These are phyloP conservation scores for Polydesmus complanatus DNA, from an alignment of 2,888 invertebrate genomes.

Conservation along the genomic window DNA sequence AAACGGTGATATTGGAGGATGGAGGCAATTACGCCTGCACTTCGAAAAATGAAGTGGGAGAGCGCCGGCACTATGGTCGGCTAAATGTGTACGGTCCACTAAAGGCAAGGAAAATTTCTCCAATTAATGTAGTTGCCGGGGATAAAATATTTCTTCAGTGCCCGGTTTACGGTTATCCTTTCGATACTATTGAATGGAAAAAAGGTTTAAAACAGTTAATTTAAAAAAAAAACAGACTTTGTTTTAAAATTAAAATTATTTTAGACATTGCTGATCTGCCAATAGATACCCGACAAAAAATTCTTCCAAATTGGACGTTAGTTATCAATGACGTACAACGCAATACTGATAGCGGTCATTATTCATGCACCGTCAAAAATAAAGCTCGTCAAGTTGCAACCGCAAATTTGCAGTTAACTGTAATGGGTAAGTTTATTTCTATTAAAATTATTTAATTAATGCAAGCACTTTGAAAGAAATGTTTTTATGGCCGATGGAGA, in stretches of 20 bases:
- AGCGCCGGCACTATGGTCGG: conserved; percentile 54
- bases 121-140: background rate
- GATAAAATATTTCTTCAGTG: background rate
- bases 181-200: background rate
- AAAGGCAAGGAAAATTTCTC: background rate
- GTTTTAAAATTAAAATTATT: background rate
- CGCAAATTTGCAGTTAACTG: background rate
- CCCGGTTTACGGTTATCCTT: background rate
- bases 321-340: conserved; percentile 7
- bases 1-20: conserved; percentile 40
- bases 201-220: conserved; percentile 13
- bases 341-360: conserved; percentile 7
- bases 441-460: too few species aligned
- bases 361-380: conserved; percentile 6
- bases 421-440: conserved; percentile 13
- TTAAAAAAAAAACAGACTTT: background rate
- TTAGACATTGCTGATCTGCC: conserved; percentile 5
- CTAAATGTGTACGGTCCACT: conserved; percentile 57
- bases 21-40: conserved; percentile 65
- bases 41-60: conserved; percentile 60
- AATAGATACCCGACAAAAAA: background rate
- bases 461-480: background rate
- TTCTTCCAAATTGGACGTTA: conserved; percentile 5
- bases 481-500: too few species aligned
- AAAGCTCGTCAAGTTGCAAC: conserved; percentile 2